Evolutionary conservation across 1,140 invertebrate genomes (phyloP).

Genomic region (Trigoniulus corallinus): DNA sequence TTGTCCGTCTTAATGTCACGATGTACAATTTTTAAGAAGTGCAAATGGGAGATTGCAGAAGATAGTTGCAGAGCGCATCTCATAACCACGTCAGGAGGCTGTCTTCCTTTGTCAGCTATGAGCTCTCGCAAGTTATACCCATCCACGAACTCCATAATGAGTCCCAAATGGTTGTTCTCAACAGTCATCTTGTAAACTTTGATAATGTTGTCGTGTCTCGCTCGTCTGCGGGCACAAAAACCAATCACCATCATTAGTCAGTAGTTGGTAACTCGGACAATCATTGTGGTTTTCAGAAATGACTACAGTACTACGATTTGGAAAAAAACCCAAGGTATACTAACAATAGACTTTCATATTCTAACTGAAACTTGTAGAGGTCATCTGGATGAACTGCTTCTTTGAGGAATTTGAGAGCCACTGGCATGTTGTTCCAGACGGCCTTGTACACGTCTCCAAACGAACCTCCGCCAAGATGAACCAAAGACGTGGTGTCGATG

Average conservation of each 20-base stretch:
- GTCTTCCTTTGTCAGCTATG: conserved; percentile 1
- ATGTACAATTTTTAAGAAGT: conserved; percentile 5
- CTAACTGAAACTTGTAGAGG: conserved; percentile 6
- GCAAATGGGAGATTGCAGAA: conserved; percentile 5
- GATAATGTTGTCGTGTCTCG: conserved; percentile 6
- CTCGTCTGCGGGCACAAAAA: no score
- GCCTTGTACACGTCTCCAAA: conserved; percentile 9
- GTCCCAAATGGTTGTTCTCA: conserved; percentile 6
- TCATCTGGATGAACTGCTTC: conserved; percentile 5
- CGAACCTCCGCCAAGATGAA: conserved; percentile 6
- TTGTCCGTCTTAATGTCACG: conserved; percentile 8
- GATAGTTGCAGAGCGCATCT: conserved; percentile 3
- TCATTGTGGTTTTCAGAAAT: neutral
- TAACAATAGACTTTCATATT: neutral
- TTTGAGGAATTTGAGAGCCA: conserved; percentile 7
- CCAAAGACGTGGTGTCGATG: conserved; percentile 4
- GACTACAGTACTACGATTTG: neutral
- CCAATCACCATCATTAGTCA: no score
- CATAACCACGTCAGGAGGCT: neutral
- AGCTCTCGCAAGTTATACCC: conserved; percentile 2
- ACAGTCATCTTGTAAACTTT: conserved; percentile 10
- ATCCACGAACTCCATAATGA: conserved; percentile 9
- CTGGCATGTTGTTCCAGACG: conserved; percentile 3
- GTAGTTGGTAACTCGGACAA: no score
- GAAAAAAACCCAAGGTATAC: neutral